A percentile compares a stretch with the other conserved stretches of the same genome.
Evolutionary conservation across 2,888 invertebrate species (phyloP).

Genomic region (Polyommatus iphigenia): DNA sequence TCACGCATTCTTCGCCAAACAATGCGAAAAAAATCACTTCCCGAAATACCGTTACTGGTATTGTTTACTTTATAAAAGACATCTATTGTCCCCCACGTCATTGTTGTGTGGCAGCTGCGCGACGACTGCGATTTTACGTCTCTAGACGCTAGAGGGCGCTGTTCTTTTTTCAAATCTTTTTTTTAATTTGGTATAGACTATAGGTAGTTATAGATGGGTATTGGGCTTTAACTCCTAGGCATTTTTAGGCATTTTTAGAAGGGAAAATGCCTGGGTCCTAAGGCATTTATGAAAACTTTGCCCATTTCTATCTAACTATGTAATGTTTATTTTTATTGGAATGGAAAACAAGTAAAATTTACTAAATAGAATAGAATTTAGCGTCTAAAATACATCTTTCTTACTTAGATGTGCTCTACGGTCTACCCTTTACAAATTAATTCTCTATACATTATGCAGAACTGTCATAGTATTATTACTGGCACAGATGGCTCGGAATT

Average conservation of each 20-base stretch:
- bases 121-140: slow-evolving; percentile 23
- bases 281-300: too few relatives aligned
- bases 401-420: background rate
- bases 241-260: background rate
- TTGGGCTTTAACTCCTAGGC: background rate
- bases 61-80: slow-evolving; percentile 39
- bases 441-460: slow-evolving; percentile 3
- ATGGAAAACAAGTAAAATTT: too few relatives aligned
- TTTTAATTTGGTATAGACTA: background rate
- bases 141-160: background rate
- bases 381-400: background rate
- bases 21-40: slow-evolving; percentile 39
- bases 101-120: slow-evolving; percentile 43
- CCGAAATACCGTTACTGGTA: slow-evolving; percentile 40
- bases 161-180: background rate
- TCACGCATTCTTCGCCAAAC: slow-evolving; percentile 32
- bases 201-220: background rate
- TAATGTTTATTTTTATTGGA: too few relatives aligned
- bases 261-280: too few relatives aligned
- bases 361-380: too few relatives aligned
- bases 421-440: slow-evolving; percentile 5
- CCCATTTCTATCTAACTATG: too few relatives aligned
- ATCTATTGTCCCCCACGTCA: slow-evolving; percentile 39
- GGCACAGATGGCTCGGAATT: slow-evolving; percentile 4
- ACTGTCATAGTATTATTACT: slow-evolving; percentile 3